Conservation (phyloP, 1,140 invertebrate species). For the Leptinotarsa texana region DNA sequence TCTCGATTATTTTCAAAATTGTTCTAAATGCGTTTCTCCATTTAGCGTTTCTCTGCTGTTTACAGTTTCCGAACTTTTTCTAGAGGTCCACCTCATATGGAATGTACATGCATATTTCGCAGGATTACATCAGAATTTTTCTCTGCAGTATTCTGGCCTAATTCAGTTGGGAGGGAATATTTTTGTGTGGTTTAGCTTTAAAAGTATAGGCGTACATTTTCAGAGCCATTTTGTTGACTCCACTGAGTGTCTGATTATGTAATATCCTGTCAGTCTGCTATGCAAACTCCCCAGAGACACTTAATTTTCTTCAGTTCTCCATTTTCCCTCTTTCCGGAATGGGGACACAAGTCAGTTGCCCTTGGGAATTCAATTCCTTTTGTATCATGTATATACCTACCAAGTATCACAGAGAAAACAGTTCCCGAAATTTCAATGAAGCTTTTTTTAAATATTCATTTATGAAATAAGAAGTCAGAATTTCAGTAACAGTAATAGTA, state of each 20-base stretch:
- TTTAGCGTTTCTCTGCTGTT: no score
- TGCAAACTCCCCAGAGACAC: slow-evolving; percentile 39
- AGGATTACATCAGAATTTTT: no score
- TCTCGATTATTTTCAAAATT: no score
- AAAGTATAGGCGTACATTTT: not conserved
- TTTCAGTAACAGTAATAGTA: not conserved
- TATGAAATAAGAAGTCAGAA: not conserved
- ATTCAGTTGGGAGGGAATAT: slow-evolving; percentile 11
- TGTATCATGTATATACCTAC: not conserved
- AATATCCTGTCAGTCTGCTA: slow-evolving; percentile 32
- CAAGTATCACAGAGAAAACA: not conserved
- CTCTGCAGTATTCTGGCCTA: no score
- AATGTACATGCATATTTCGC: no score
- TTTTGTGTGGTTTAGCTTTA: not conserved
- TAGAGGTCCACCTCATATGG: no score
- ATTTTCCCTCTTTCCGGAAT: slow-evolving; percentile 38
- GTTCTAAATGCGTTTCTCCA: no score
- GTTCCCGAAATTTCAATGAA: not conserved
- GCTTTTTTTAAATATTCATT: not conserved
- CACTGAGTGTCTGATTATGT: slow-evolving; percentile 40
- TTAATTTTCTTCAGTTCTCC: slow-evolving; percentile 46
- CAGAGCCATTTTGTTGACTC: slow-evolving; percentile 32
- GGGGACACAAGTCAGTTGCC: slow-evolving; percentile 1
- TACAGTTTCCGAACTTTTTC: no score
- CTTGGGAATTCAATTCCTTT: not conserved